phyloP scores from a whole-genome alignment of 2,888 invertebrate species.

The Mythimna loreyi region DNA sequence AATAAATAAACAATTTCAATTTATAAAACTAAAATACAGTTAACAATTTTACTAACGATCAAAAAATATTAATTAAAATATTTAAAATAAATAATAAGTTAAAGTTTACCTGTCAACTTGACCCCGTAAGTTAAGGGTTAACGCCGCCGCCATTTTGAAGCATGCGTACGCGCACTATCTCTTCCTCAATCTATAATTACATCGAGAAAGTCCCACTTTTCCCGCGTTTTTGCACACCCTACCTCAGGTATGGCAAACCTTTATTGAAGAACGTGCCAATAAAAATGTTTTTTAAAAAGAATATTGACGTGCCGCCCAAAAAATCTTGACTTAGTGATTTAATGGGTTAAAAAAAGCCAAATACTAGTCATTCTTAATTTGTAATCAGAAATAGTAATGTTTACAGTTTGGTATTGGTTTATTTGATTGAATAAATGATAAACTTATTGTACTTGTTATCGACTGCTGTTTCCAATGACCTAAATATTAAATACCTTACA shows the following conservation, averaged over 20 bases:
- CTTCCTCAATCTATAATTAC: slow-evolving; percentile 74
- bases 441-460: too few species aligned
- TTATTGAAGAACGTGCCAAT: too few species aligned
- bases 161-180: slow-evolving; percentile 70
- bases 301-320: too few species aligned
- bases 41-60: not conserved
- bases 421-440: too few species aligned
- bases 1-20: not conserved
- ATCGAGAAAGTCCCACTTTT: slow-evolving; percentile 74
- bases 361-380: too few species aligned
- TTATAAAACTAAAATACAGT: not conserved
- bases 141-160: slow-evolving; percentile 65
- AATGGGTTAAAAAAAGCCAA: too few species aligned
- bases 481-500: too few species aligned
- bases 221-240: slow-evolving; percentile 73
- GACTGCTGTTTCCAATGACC: too few species aligned
- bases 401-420: too few species aligned
- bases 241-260: slow-evolving; percentile 11
- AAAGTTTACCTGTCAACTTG: slow-evolving; percentile 45
- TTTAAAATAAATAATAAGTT: slow-evolving; percentile 14
- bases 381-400: too few species aligned
- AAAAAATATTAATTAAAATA: slow-evolving; percentile 14
- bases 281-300: too few species aligned
- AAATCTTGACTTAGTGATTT: too few species aligned
- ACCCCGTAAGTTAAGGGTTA: slow-evolving; percentile 54